Base-by-base conservation (phyloP, 1,140 invertebrate species). In the Procambarus clarkii region DNA sequence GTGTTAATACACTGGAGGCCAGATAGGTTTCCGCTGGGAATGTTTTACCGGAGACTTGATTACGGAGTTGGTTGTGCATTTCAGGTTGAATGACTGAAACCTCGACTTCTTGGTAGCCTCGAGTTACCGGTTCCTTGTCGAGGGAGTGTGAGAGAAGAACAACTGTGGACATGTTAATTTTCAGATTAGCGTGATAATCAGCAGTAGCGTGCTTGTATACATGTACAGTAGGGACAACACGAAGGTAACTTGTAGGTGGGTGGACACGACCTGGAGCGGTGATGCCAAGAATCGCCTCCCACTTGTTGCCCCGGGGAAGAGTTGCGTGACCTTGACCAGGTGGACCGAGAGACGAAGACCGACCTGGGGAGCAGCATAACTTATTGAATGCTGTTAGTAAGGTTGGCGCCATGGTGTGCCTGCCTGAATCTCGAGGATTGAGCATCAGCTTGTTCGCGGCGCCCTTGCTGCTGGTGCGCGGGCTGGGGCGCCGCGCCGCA, bases 381-480 rank as follows among this genome's bases (percentile, higher is more conserved):
- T 34, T 34, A 34, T 34, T 34, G 34, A 34, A 69, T 69, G 13
- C 3, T 21, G 64, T 69, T 69, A 18, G 64, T 21, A 4, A 69
- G 64, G 3, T 18, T 69, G 64, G 64, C 11, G 71, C 48, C 46
- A 86, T 86, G 84, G 69, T 86, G 5, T 88, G 86, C 45, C 64
- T 88, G 15, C 78, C 77, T 48, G 60, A 88, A 5, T 18, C 34
- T 3, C 76, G 86, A 7, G 34, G 34, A 0, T 24, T 80, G 78
- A 50, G 78, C 45, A 60, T 21, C 13, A 9, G 18, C 24, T 7
- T 89, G 34, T 82, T 89, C 8, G 24, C 34, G 64, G 87, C 64
- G 5, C 87, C 87, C 2, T n/a, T 89, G 45, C 34, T 89, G 34
- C 13, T 89, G 71, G 80, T 76, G 44, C 79, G 87, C 24, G 79